phyloP scores from a whole-genome alignment of 2,113 vertebrate species.

The Electrona antarctica region DNA sequence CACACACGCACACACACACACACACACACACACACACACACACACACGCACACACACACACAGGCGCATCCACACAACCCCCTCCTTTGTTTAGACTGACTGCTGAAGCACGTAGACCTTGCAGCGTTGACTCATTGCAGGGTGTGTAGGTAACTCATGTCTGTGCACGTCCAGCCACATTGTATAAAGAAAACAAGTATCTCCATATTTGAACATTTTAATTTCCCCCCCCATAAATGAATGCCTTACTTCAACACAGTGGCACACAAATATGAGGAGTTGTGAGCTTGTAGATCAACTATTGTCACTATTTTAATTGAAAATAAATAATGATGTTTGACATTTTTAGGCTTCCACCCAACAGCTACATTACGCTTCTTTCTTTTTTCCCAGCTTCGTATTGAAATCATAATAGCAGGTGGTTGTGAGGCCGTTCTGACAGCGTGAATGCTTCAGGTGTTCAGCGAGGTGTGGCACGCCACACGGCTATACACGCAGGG shows the following conservation, averaged over 20 bases:
- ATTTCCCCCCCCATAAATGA: too few species aligned
- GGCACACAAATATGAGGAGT: too few species aligned
- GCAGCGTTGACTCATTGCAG: constrained; percentile 51
- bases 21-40: constrained; percentile 8
- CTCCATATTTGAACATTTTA: neutral
- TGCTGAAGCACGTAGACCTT: constrained; percentile 44
- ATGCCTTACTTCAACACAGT: too few species aligned
- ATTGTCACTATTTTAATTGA: too few species aligned
- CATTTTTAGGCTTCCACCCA: too few species aligned
- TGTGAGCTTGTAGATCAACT: too few species aligned
- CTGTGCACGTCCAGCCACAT: constrained; percentile 45
- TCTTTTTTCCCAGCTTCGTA: neutral
- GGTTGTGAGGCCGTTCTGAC: constrained; percentile 46
- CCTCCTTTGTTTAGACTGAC: constrained; percentile 43
- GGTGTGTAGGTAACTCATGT: constrained; percentile 63
- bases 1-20: neutral
- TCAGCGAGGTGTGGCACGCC: constrained; percentile 49
- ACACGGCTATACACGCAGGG: constrained; percentile 9
- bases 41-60: neutral
- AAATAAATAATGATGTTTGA: too few species aligned
- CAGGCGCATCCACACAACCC: neutral
- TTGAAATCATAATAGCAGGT: constrained; percentile 57
- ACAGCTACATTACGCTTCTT: too few species aligned
- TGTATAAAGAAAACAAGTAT: constrained; percentile 29
- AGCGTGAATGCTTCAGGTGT: constrained; percentile 63